These are phyloP conservation scores for Leucophenga varia DNA, from an alignment of 1,140 invertebrate species.

Conservation along the genomic window DNA sequence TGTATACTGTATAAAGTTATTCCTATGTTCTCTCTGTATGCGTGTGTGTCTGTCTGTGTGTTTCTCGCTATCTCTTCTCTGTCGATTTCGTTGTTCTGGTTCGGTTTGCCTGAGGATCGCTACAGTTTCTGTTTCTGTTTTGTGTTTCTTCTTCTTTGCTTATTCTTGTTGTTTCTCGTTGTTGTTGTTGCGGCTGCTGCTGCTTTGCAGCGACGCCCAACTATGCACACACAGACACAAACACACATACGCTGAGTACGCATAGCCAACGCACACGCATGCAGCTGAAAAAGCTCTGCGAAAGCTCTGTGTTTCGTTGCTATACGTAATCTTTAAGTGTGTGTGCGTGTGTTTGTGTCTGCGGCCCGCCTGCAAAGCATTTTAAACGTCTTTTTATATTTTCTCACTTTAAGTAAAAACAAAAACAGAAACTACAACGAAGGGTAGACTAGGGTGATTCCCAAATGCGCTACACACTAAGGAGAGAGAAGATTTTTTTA, in stretches of 20 bases:
- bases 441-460: slow-evolving; percentile 18
- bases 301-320: too few relatives aligned
- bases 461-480: slow-evolving; percentile 23
- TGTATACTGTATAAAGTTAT: slow-evolving; percentile 28
- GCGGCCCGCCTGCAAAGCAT: slow-evolving; percentile 28
- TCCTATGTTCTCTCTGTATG: too few relatives aligned
- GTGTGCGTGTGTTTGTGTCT: slow-evolving; percentile 14
- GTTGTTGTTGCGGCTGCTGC: slow-evolving; percentile 3
- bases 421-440: slow-evolving; percentile 22
- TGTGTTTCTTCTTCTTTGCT: slow-evolving; percentile 14
- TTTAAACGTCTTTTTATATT: slow-evolving; percentile 35
- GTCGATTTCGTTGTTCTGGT: slow-evolving; percentile 13
- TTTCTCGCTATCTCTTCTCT: slow-evolving; percentile 20
- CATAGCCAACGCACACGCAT: slow-evolving; percentile 19
- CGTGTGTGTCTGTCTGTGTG: slow-evolving; percentile 17
- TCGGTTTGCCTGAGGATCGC: slow-evolving; percentile 22
- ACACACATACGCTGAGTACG: slow-evolving; percentile 9
- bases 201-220: slow-evolving; percentile 31
- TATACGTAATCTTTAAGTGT: too few relatives aligned
- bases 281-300: slow-evolving; percentile 28
- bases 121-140: too few relatives aligned
- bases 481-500: neutral
- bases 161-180: neutral
- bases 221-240: slow-evolving; percentile 22
- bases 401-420: slow-evolving; percentile 7